Evolutionary conservation across 2,113 vertebrate genomes (phyloP), one percentile per base, ranked within the genome.

Genomic region (Pterocles burchelli): DNA sequence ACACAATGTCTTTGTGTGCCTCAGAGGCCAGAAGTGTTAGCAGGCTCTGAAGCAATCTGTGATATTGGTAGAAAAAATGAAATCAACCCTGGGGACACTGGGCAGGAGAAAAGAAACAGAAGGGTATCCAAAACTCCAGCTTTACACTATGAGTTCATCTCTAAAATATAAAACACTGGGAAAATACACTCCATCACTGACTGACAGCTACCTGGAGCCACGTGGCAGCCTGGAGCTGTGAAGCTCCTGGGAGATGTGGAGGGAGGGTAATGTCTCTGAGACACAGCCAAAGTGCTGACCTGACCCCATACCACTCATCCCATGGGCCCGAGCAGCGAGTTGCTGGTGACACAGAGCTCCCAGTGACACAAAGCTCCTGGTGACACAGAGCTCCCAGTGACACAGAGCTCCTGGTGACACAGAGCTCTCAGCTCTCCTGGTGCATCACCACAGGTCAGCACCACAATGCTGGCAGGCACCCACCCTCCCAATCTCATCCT

Each of bases 381-480:
- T 8, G 16, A 31, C 31, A 73, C 68, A 58, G 57, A 24, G 55
- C 58, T 77, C 45, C n/a, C 7, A 0, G 11, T 41, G 38, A 10
- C 38, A 41, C 38, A 41, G 1, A 85, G 49, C 4, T 70, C 31
- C 45, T 4, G 1, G 41, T 8, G 16, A 31, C 31, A 73, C 68
- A 58, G 57, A 24, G 55, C 58, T 77, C 45, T 36, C 7, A 0
- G 11, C 17, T 62, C 13, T 71, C n/a, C 36, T 1, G 1, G 2
- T n/a, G 34, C 11, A 0, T 51, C 2, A 0, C 74, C 25, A 43
- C 0, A 0, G 33, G 26, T 59, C 78, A 92, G 52, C 38, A 54
- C 9, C 7, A 6, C 4, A 2, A 20, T 0, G 2, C 29, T 13
- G 3, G 41, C 0, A 7, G n/a, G 31, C 6, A 2, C 21, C 34